These are phyloP conservation scores for Elephas maximus DNA, from an alignment of 2,113 vertebrate species.

Conservation along the genomic window DNA sequence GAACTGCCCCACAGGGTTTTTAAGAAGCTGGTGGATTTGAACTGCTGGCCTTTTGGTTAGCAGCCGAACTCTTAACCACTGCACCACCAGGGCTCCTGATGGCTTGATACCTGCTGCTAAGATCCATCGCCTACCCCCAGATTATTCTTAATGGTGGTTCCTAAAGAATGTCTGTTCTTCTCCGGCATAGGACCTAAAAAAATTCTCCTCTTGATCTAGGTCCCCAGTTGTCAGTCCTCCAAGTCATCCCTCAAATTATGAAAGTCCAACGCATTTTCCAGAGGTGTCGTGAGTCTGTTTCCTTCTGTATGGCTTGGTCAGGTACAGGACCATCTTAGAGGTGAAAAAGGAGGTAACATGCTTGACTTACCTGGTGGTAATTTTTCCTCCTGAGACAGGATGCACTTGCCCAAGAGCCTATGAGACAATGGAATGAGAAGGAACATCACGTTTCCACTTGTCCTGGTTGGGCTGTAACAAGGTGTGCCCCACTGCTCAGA, in stretches of 20 bases:
- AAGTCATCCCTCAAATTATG: constrained; percentile 38
- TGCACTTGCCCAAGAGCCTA: neutral
- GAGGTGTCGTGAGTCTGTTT: neutral
- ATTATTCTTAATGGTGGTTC: neutral
- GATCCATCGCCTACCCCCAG: neutral
- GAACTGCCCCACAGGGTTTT: too few relatives aligned
- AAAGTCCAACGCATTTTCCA: constrained; percentile 15
- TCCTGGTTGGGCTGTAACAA: neutral
- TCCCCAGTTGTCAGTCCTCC: neutral
- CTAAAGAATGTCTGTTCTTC: neutral
- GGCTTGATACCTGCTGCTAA: neutral
- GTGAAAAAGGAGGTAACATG: neutral
- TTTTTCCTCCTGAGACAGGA: neutral
- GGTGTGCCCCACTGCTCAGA: neutral
- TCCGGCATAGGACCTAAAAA: neutral
- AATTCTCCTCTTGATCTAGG: constrained; percentile 26
- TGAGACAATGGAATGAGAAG: neutral
- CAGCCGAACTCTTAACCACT: too few relatives aligned
- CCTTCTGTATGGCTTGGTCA: neutral
- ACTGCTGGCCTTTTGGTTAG: too few relatives aligned
- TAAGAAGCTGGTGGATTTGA: too few relatives aligned
- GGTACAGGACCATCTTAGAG: neutral
- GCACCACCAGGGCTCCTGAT: too few relatives aligned
- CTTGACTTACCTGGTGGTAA: neutral
- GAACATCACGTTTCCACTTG: neutral